Evolutionary conservation across 2,797 vertebrate species (phyloP).

Genomic region (Sylvilagus floridanus): DNA sequence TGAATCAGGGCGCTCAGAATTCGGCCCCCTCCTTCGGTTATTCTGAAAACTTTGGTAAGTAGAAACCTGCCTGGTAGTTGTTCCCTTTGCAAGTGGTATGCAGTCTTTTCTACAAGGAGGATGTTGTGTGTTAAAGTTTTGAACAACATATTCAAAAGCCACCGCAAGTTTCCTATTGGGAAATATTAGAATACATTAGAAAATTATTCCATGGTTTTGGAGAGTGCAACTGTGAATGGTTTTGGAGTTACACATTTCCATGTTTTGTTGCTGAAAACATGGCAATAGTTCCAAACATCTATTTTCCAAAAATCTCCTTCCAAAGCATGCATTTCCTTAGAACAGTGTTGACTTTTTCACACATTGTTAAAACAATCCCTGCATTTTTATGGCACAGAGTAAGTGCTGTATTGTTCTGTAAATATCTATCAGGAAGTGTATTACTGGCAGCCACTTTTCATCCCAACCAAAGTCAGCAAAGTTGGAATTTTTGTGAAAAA

Average conservation of each 20-base stretch:
- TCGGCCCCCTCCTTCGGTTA: not conserved
- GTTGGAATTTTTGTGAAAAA: not conserved
- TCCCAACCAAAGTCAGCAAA: not conserved
- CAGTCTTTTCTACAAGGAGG: slow-evolving; percentile 28
- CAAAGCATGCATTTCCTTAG: not conserved
- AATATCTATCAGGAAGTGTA: not conserved
- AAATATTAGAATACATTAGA: slow-evolving; percentile 50
- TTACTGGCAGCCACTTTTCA: not conserved
- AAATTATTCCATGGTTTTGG: slow-evolving; percentile 21
- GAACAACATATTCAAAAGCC: slow-evolving; percentile 34
- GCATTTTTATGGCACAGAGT: slow-evolving; percentile 5
- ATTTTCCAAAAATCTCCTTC: not conserved
- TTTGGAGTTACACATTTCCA: slow-evolving; percentile 14
- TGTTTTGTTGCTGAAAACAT: not conserved
- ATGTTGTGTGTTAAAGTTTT: not conserved
- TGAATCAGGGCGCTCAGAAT: not conserved
- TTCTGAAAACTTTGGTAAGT: not conserved
- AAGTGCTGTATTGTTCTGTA: slow-evolving; percentile 1
- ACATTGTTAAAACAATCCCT: not conserved
- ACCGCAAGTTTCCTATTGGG: not conserved
- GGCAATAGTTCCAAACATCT: slow-evolving; percentile 21
- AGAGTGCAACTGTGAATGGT: not conserved
- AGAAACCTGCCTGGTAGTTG: not conserved
- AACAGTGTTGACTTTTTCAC: slow-evolving; percentile 2
- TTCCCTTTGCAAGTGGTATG: not conserved